Base-by-base conservation (phyloP, 2,113 vertebrate genomes). In the Apaloderma vittatum region DNA sequence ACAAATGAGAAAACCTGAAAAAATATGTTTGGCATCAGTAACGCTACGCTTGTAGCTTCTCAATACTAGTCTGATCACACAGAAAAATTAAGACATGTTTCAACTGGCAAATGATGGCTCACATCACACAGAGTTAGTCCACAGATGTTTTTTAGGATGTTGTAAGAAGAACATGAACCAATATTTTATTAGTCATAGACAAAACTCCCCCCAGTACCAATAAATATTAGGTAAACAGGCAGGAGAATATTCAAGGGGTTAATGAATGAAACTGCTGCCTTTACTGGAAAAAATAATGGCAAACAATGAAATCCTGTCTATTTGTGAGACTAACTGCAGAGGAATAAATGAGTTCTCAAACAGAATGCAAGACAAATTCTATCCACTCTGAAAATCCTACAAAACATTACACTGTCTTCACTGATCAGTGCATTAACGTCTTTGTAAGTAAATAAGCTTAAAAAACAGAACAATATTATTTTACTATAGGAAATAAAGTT, bases 161-260 rank as follows among this genome's bases (percentile, higher is more conserved):
- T 81, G 37, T 54, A 91, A 87, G 78, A 68, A 73, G 37, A 89
- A 70, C 17, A 68, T 3, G 21, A 89, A 79, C 46, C n/a, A 88
- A 76, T 94, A 74, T 55, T 76, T 81, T 66, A 93, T 87, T 92
- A 95, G 40, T 94, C 81, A 85, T 4, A 86, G 40, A 51, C 36
- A 90, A 88, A 93, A 78, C 9, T 68, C 3, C 8, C 29, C 36
- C 18, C 23, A 88, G 40, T 49, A 90, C n/a, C 7, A 49, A 61
- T n/a, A 92, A 93, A 16, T 48, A 94, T 15, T n/a, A 76, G 3
- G 17, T 37, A 65, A 73, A 75, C 67, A 84, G 14, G 74, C 40
- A 75, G 45, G 66, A 74, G 12, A 67, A 27, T 61, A 81, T 36
- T 89, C 32, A 84, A 84, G 26, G 29, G 75, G 11, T 46, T 85